A percentile compares a stretch with the other conserved stretches of the same genome.
These are phyloP conservation scores for Melinaea menophilus DNA, from an alignment of 2,888 invertebrate genomes.

Conservation along the genomic window DNA sequence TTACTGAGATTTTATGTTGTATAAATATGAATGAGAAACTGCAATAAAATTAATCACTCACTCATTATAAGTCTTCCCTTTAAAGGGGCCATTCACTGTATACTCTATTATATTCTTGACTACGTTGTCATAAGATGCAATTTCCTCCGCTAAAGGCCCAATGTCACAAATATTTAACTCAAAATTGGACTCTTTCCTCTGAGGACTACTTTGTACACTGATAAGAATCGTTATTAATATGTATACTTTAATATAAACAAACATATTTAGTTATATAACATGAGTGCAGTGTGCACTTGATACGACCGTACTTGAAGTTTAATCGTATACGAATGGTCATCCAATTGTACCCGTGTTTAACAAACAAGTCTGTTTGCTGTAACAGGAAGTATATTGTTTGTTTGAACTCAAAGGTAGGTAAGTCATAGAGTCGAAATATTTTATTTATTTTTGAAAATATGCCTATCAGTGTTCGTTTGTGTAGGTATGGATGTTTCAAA, in stretches of 20 bases:
- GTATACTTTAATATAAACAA: slow-evolving; percentile 19
- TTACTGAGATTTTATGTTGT: not conserved
- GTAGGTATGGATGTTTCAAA: not conserved
- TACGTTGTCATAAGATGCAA: slow-evolving; percentile 74
- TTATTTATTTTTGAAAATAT: not conserved
- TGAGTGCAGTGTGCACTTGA: slow-evolving; percentile 6
- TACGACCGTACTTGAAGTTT: slow-evolving; percentile 22
- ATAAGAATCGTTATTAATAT: slow-evolving; percentile 27
- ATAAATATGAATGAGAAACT: slow-evolving; percentile 7
- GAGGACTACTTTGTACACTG: slow-evolving; percentile 34
- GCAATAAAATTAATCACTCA: slow-evolving; percentile 44
- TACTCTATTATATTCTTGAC: slow-evolving; percentile 74
- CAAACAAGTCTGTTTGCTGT: not conserved
- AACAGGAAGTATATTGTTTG: not conserved
- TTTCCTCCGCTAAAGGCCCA: slow-evolving; percentile 69
- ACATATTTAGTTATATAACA: slow-evolving; percentile 19
- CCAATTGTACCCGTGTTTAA: not conserved
- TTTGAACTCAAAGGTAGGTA: not conserved
- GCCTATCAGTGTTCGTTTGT: slow-evolving; percentile 1
- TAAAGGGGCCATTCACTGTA: slow-evolving; percentile 69
- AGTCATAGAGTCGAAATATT: not conserved
- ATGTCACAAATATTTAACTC: slow-evolving; percentile 45
- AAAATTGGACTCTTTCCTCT: slow-evolving; percentile 35
- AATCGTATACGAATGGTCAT: slow-evolving; percentile 14
- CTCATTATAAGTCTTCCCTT: slow-evolving; percentile 77